These are phyloP conservation scores for Ceratosolen fusciceps DNA, from an alignment of 1,140 invertebrate genomes.

Conservation along the genomic window DNA sequence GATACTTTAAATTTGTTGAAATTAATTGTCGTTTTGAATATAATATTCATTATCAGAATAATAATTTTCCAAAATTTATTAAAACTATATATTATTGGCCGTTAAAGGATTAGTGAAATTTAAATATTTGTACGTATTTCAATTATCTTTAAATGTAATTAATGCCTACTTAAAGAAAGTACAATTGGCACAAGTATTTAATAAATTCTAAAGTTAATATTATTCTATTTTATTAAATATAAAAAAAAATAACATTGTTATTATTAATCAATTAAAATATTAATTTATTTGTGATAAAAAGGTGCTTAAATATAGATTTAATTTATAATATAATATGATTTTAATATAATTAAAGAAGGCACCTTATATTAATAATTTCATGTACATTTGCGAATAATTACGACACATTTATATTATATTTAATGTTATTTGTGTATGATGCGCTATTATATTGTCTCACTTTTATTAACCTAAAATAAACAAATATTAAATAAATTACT, in stretches of 20 bases:
- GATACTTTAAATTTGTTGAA: neutral
- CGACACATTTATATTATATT: constrained; percentile 51
- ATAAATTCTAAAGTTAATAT: no score
- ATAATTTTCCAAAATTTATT: no score
- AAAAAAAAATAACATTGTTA: no score
- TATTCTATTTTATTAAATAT: neutral
- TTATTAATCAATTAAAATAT: no score
- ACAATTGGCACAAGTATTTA: constrained; percentile 36
- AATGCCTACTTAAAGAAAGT: neutral
- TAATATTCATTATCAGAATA: no score
- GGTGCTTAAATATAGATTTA: no score
- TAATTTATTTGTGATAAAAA: no score
- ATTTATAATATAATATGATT: no score
- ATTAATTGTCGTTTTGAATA: no score
- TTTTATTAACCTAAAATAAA: constrained; percentile 40
- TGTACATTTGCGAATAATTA: constrained; percentile 56
- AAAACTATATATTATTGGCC: neutral
- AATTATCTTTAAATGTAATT: neutral
- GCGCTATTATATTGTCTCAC: constrained; percentile 55
- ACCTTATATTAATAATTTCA: constrained; percentile 59
- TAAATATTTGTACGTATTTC: constrained; percentile 1
- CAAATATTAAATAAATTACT: constrained; percentile 51
- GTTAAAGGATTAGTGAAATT: neutral
- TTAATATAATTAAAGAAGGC: constrained; percentile 64
- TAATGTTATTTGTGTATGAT: constrained; percentile 44